These are phyloP conservation scores for Peribatodes rhomboidaria DNA, from an alignment of 2,888 invertebrate species.

Conservation along the genomic window DNA sequence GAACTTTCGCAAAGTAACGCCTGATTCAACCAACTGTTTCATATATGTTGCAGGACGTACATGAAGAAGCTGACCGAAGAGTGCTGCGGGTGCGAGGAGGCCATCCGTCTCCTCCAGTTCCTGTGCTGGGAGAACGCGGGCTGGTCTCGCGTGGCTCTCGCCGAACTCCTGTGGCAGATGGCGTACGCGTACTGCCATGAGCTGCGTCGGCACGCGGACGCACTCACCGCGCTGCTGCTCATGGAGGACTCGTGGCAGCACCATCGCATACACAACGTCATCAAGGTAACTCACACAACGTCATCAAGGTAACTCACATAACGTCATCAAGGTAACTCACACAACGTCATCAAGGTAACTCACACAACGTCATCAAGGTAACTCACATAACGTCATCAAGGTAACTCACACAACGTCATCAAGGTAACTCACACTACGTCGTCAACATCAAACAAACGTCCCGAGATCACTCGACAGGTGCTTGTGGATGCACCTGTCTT, in stretches of 20 bases:
- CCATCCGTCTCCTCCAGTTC: slow-evolving; percentile 95
- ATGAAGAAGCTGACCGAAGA: slow-evolving; percentile 98
- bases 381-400: too few species aligned
- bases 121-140: slow-evolving; percentile 99
- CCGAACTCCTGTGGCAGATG: slow-evolving; percentile 96
- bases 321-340: too few species aligned
- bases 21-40: too few species aligned
- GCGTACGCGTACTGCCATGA: slow-evolving; percentile 97
- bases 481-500: too few species aligned
- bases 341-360: too few species aligned
- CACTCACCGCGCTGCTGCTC: slow-evolving; percentile 93
- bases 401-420: too few species aligned
- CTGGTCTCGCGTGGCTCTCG: slow-evolving; percentile 95
- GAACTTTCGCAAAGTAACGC: too few species aligned
- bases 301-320: too few species aligned
- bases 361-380: too few species aligned
- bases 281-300: slow-evolving; percentile 87
- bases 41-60: slow-evolving; percentile 80
- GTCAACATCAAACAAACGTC: too few species aligned
- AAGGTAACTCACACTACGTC: too few species aligned
- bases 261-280: slow-evolving; percentile 96
- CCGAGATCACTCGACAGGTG: too few species aligned
- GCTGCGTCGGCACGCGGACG: slow-evolving; percentile 96
- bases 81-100: slow-evolving; percentile 96
- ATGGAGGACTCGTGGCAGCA: slow-evolving; percentile 99